Percentiles rank a stretch among this genome's conserved stretches.
Conservation (phyloP, 1,140 invertebrate species). For the Platorchestia sp. region DNA sequence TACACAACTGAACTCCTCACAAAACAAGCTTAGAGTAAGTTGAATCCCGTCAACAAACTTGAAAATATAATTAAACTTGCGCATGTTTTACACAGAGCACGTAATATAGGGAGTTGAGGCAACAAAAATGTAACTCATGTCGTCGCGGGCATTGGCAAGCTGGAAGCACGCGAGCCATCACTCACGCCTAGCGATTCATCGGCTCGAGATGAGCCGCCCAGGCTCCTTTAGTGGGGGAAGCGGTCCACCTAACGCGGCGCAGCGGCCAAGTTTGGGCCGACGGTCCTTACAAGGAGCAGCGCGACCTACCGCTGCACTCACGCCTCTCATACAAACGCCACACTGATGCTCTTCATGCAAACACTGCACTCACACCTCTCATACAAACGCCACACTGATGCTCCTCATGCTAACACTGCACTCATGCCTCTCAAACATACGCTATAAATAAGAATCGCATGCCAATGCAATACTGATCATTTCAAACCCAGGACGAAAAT, state of each 20-base stretch:
- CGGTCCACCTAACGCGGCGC: background rate
- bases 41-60: background rate
- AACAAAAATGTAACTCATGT: background rate
- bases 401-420: conserved; percentile 5
- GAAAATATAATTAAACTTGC: background rate
- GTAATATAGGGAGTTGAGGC: background rate
- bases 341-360: conserved; percentile 25
- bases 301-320: conserved; percentile 1
- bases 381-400: conserved; percentile 37
- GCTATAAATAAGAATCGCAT: background rate
- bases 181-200: conserved; percentile 44
- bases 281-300: background rate
- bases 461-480: background rate
- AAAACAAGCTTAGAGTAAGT: background rate
- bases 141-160: background rate
- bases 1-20: background rate
- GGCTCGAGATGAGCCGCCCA: conserved; percentile 26
- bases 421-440: conserved; percentile 21
- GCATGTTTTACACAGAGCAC: background rate
- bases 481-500: background rate
- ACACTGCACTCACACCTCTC: conserved; percentile 45
- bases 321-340: conserved; percentile 52
- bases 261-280: background rate
- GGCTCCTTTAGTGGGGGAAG: background rate
- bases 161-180: conserved; percentile 22